Percentiles rank a stretch among this genome's conserved stretches.
These are phyloP conservation scores for Lymantria dispar DNA, from an alignment of 2,888 invertebrate genomes.

Conservation along the genomic window DNA sequence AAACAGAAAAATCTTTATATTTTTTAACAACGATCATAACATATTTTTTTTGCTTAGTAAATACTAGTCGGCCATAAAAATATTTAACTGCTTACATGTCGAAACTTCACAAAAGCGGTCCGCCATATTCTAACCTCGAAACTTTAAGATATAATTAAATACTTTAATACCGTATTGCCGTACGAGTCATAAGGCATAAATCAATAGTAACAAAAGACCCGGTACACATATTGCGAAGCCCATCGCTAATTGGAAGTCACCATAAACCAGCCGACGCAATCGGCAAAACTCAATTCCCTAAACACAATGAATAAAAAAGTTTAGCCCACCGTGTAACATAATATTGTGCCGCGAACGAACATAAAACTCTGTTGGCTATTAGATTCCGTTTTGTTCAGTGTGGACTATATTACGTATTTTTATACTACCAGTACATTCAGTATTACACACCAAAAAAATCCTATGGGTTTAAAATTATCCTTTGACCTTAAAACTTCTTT, in stretches of 20 bases:
- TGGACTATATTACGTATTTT: slow-evolving; percentile 36
- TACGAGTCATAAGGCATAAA: slow-evolving; percentile 56
- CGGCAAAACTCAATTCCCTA: slow-evolving; percentile 49
- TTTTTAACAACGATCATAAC: slow-evolving; percentile 6
- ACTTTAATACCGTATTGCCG: slow-evolving; percentile 39
- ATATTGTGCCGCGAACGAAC: slow-evolving; percentile 71
- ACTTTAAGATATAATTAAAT: slow-evolving; percentile 41
- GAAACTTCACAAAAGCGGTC: slow-evolving; percentile 16
- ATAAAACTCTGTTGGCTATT: slow-evolving; percentile 66
- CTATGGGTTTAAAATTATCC: no score
- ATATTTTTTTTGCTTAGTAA: slow-evolving; percentile 21
- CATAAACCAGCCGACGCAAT: slow-evolving; percentile 45
- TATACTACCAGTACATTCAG: no score
- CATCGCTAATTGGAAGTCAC: slow-evolving; percentile 61
- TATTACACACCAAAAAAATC: no score
- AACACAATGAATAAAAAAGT: slow-evolving; percentile 49
- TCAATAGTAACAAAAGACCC: slow-evolving; percentile 69
- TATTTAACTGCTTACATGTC: slow-evolving; percentile 12
- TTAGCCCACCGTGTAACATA: slow-evolving; percentile 59
- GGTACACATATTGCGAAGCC: slow-evolving; percentile 44
- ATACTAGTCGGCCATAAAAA: slow-evolving; percentile 21
- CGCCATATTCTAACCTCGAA: slow-evolving; percentile 36
- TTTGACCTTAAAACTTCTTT: no score
- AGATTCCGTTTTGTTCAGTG: slow-evolving; percentile 51
- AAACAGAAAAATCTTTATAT: slow-evolving; percentile 8